Percentiles rank a stretch among this genome's conserved stretches.
These are phyloP conservation scores for Clarias gariepinus DNA, from an alignment of 2,113 vertebrate genomes.

Conservation along the genomic window DNA sequence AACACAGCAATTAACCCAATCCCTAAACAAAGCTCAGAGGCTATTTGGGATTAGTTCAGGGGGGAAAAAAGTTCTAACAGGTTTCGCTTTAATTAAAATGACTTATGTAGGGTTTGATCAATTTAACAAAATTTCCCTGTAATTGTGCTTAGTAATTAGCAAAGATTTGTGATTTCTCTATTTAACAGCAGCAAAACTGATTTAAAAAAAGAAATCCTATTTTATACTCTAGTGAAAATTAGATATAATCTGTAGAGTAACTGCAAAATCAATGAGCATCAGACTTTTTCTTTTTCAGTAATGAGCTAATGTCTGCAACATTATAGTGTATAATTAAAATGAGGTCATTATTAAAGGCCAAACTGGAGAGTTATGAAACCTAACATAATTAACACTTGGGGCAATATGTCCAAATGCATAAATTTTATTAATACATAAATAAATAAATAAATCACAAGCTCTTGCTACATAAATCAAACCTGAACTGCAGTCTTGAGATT, in stretches of 20 bases:
- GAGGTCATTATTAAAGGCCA: background rate
- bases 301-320: background rate
- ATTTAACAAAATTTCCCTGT: background rate
- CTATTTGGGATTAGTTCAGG: background rate
- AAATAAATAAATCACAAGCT: background rate
- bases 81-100: constrained; percentile 10
- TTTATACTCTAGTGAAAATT: background rate
- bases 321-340: background rate
- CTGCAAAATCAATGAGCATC: background rate
- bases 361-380: background rate
- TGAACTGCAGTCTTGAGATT: background rate
- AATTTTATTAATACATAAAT: background rate
- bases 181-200: background rate
- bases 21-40: background rate
- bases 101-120: background rate
- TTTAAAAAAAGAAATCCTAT: background rate
- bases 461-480: background rate
- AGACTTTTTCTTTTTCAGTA: background rate
- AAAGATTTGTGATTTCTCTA: background rate
- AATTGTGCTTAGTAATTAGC: background rate
- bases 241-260: background rate
- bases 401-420: background rate
- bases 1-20: background rate
- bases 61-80: background rate
- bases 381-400: background rate